Percentiles rank a stretch among this genome's conserved stretches.
Evolutionary conservation across 2,113 vertebrate genomes (phyloP).

Genomic region (Scolopax mira): DNA sequence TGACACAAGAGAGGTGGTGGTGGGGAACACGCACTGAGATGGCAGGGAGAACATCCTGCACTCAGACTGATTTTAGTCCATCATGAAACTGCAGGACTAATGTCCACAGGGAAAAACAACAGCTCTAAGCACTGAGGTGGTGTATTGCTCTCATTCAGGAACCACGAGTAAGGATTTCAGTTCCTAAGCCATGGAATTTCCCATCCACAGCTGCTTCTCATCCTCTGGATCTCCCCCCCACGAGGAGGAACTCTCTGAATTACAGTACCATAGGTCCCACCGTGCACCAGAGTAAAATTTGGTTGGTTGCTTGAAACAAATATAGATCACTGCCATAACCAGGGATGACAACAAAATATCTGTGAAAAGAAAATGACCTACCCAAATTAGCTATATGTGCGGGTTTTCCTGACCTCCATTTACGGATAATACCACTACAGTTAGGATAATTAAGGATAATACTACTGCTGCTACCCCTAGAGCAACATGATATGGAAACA

Average conservation of each 20-base stretch:
- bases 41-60: not conserved
- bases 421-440: not conserved
- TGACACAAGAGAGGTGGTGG: not conserved
- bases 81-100: not conserved
- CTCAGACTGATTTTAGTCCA: not conserved
- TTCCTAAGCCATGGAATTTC: not conserved
- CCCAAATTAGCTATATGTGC: not conserved
- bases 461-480: not conserved
- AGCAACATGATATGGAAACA: not conserved
- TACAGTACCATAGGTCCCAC: not conserved
- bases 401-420: not conserved
- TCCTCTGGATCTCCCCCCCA: not conserved
- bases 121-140: not conserved
- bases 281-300: not conserved
- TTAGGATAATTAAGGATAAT: not conserved
- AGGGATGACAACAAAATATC: not conserved
- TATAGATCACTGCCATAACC: not conserved
- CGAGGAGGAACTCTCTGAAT: not conserved
- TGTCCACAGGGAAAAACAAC: not conserved
- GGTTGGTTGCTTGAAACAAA: not conserved
- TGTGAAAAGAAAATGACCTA: not conserved
- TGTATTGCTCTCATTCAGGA: not conserved
- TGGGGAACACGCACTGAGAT: accelerated
- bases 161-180: not conserved
- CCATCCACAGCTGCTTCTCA: not conserved